phyloP scores from a whole-genome alignment of 2,113 vertebrate genomes.

The Nerophis ophidion region DNA sequence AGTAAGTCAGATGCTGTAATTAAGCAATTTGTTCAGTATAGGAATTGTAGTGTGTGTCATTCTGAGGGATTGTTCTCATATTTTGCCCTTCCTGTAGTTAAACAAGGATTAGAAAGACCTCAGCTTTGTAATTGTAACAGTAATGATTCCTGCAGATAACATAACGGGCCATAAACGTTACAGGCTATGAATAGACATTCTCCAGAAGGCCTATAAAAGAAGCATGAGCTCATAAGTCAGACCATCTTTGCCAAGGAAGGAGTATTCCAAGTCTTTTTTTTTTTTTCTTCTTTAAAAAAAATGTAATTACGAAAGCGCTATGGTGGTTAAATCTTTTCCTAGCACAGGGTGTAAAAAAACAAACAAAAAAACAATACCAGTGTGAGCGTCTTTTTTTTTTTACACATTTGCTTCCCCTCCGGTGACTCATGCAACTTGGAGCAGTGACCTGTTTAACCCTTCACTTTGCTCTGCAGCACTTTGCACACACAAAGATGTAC shows the following conservation, averaged over 20 bases:
- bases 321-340: conserved; percentile 50
- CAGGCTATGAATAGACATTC: conserved; percentile 63
- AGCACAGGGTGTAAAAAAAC: conserved; percentile 68
- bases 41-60: too few species aligned
- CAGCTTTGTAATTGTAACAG: conserved; percentile 32
- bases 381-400: conserved; percentile 45
- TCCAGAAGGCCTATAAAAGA: conserved; percentile 49
- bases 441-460: conserved; percentile 25
- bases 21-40: too few species aligned
- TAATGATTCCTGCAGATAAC: conserved; percentile 63
- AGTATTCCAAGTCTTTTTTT: not conserved
- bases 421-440: conserved; percentile 47
- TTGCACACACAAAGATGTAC: not conserved
- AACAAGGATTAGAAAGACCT: too few species aligned
- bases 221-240: conserved; percentile 63
- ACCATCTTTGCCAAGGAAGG: conserved; percentile 27
- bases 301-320: conserved; percentile 10
- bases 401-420: conserved; percentile 41
- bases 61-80: too few species aligned
- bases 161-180: conserved; percentile 54
- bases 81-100: too few species aligned
- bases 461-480: conserved; percentile 43
- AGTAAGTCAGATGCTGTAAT: too few species aligned
- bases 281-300: conserved; percentile 39
- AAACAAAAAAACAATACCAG: conserved; percentile 42